Conservation (phyloP, 2,888 invertebrate genomes). For the Luperina testacea region DNA sequence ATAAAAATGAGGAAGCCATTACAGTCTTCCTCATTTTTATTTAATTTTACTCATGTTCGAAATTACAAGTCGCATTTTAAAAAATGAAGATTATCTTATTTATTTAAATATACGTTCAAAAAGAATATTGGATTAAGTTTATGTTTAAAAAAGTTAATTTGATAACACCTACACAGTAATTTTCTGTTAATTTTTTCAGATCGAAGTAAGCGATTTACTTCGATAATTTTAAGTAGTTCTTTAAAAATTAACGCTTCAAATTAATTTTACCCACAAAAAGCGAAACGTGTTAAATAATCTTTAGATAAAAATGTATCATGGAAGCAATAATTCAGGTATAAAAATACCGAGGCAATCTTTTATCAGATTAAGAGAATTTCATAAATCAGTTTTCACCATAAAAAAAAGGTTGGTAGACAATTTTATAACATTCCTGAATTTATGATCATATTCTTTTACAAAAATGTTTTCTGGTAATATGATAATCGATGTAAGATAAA, state of each 20-base stretch:
- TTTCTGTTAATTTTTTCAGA: neutral
- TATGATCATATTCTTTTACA: conserved; percentile 61
- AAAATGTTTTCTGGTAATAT: conserved; percentile 56
- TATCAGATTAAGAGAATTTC: conserved; percentile 68
- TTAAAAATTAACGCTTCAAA: neutral
- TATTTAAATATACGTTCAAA: neutral
- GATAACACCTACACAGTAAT: neutral
- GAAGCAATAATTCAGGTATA: conserved; percentile 63
- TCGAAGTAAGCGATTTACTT: too few relatives aligned
- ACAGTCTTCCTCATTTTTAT: too few relatives aligned
- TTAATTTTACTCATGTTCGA: too few relatives aligned
- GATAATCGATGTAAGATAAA: conserved; percentile 46
- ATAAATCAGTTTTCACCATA: conserved; percentile 62
- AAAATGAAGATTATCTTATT: neutral
- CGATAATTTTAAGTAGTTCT: neutral
- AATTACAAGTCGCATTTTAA: neutral
- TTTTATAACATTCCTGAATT: conserved; percentile 46
- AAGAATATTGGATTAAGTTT: neutral
- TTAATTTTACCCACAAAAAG: conserved; percentile 18
- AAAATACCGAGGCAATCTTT: conserved; percentile 64
- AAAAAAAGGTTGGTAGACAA: conserved; percentile 41
- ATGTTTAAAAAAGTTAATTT: neutral
- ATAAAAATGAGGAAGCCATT: too few relatives aligned
- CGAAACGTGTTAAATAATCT: conserved; percentile 49
- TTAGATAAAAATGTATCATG: conserved; percentile 46